Conservation (phyloP, 2,113 vertebrate species). For the Ptychochromis oligacanthus region DNA sequence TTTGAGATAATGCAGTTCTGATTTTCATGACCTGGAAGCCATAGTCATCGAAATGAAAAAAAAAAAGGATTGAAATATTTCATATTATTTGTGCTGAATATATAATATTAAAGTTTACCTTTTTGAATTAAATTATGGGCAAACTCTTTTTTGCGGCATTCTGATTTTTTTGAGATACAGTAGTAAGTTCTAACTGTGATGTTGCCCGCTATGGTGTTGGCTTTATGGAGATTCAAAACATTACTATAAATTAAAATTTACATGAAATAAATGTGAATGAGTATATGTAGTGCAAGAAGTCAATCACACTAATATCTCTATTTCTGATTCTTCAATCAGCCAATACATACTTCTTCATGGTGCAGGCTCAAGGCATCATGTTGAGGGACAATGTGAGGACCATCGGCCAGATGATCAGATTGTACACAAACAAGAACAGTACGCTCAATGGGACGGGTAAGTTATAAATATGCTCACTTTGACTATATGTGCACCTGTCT, state of each 20-base stretch:
- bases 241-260: not conserved
- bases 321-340: constrained; percentile 73
- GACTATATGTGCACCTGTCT: not conserved
- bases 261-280: not conserved
- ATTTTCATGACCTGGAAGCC: too few relatives aligned
- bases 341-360: constrained; percentile 98
- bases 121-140: too few relatives aligned
- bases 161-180: too few relatives aligned
- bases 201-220: too few relatives aligned
- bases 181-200: too few relatives aligned
- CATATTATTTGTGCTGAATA: too few relatives aligned
- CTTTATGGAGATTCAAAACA: too few relatives aligned
- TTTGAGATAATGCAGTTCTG: too few relatives aligned
- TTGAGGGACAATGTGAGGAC: constrained; percentile 95
- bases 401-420: constrained; percentile 93
- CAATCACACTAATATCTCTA: not conserved
- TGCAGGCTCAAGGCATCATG: constrained; percentile 97
- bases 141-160: too few relatives aligned
- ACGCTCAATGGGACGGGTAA: constrained; percentile 95
- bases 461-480: not conserved
- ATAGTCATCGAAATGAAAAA: too few relatives aligned
- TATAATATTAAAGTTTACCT: too few relatives aligned
- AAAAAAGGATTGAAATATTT: too few relatives aligned
- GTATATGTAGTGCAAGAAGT: not conserved
- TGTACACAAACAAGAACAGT: constrained; percentile 94